Conservation (phyloP, 2,113 vertebrate genomes). For the Salvator merianae region DNA sequence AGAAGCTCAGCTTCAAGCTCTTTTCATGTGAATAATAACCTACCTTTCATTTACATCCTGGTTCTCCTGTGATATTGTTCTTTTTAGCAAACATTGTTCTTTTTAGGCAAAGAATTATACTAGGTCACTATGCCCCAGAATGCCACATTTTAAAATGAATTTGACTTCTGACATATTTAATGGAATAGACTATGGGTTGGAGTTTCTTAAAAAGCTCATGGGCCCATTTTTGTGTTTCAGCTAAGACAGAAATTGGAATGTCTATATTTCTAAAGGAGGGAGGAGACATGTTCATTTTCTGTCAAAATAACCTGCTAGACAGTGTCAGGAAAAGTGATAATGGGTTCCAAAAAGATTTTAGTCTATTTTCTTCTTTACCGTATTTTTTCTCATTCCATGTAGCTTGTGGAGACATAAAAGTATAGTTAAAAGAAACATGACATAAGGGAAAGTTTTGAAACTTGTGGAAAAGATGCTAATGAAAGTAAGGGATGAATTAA, state of each 20-base stretch:
- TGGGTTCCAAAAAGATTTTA: background rate
- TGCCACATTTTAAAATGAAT: background rate
- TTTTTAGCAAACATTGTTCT: background rate
- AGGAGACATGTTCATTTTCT: background rate
- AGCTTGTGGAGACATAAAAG: background rate
- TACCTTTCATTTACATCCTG: background rate
- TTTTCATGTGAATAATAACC: background rate
- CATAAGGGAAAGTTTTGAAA: background rate
- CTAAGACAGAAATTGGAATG: background rate
- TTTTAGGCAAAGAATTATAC: background rate
- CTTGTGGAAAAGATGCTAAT: background rate
- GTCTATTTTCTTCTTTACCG: background rate
- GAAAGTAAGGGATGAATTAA: background rate
- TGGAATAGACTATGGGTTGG: background rate
- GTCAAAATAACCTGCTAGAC: conserved; percentile 3
- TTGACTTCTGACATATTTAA: background rate
- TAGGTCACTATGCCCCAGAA: background rate
- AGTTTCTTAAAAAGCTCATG: background rate
- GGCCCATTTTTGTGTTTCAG: background rate
- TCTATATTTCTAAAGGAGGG: background rate
- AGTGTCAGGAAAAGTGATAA: conserved; percentile 2
- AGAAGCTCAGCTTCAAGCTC: background rate
- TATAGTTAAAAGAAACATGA: background rate
- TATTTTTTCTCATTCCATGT: background rate
- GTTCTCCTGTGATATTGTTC: background rate